Percentiles rank a stretch among this genome's conserved stretches.
phyloP scores from a whole-genome alignment of 2,888 invertebrate species.

The Chloromyia formosa region DNA sequence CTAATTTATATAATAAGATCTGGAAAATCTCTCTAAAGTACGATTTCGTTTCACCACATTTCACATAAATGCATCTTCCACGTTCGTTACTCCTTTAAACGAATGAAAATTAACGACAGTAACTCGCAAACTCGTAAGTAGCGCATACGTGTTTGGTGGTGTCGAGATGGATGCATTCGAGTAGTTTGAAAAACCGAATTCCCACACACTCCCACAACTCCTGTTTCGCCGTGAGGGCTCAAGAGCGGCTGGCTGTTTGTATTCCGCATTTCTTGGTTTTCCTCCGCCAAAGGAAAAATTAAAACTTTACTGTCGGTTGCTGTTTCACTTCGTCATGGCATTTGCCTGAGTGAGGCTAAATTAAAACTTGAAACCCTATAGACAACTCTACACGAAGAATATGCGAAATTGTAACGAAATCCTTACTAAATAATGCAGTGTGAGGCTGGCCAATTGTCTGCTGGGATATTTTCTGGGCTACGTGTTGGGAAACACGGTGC shows the following conservation, averaged over 20 bases:
- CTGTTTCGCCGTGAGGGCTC: background rate
- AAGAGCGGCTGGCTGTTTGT: background rate
- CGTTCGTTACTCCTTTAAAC: background rate
- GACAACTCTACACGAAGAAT: no score
- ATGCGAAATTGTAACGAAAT: no score
- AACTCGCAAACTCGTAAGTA: no score
- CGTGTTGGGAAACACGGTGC: background rate
- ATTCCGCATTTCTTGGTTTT: conserved; percentile 3
- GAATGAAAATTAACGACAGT: conserved; percentile 3
- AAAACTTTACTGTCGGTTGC: background rate
- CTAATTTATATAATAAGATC: no score
- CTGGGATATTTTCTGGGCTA: background rate
- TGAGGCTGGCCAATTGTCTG: background rate
- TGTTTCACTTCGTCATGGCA: no score
- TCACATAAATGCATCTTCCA: background rate
- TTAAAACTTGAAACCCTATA: background rate
- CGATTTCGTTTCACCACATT: no score
- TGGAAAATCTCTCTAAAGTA: no score
- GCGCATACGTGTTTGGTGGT: no score
- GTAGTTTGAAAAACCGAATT: conserved; percentile 3
- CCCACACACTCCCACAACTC: background rate
- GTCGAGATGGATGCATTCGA: background rate
- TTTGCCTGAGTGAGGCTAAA: background rate
- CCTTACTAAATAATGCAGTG: no score
- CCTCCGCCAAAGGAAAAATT: background rate